Conservation (phyloP, 2,797 vertebrate species). For the Leontocebus nigricollis region DNA sequence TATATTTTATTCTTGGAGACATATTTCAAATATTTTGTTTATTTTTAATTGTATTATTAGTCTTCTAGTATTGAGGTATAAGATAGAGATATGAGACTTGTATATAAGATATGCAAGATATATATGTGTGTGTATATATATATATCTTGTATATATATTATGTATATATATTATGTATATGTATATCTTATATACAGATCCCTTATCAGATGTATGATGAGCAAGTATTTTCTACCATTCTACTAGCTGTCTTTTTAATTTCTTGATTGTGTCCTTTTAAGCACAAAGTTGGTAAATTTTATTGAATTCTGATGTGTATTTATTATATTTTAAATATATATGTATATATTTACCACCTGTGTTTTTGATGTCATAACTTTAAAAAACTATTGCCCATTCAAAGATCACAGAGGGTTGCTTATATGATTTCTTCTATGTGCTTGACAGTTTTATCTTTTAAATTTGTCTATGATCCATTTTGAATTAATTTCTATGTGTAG, state of each 20-base stretch:
- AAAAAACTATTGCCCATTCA: not conserved
- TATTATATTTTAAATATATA: not conserved
- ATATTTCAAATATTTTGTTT: not conserved
- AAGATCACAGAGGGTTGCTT: not conserved
- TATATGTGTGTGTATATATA: not conserved
- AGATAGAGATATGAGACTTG: no score
- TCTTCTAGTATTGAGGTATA: no score
- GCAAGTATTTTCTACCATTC: no score
- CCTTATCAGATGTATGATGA: not conserved
- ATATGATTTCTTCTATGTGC: not conserved
- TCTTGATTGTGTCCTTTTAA: not conserved
- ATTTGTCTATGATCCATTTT: not conserved
- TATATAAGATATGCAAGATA: not conserved
- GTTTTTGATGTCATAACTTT: not conserved
- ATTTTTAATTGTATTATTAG: no score
- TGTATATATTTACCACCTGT: not conserved
- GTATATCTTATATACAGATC: not conserved
- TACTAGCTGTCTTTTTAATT: no score
- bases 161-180: not conserved
- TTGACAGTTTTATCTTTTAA: not conserved
- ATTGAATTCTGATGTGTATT: not conserved
- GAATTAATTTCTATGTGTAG: not conserved
- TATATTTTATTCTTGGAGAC: not conserved
- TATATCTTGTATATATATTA: not conserved
- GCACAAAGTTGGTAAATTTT: not conserved